Percentiles rank a stretch among this genome's conserved stretches.
These are phyloP conservation scores for Halcyon malimbica DNA, from an alignment of 2,113 vertebrate genomes.

Conservation along the genomic window DNA sequence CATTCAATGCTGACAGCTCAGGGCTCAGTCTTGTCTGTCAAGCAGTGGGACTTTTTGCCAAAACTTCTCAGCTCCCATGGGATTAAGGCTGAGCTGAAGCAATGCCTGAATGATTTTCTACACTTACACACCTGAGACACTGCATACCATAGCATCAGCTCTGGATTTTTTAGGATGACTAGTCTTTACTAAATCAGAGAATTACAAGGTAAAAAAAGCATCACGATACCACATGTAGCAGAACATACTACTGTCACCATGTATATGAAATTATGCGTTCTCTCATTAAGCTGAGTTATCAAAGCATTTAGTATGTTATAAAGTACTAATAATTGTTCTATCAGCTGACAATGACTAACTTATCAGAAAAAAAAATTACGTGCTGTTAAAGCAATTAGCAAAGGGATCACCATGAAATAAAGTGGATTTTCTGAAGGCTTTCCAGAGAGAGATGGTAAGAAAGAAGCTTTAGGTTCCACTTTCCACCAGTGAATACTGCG, in stretches of 20 bases:
- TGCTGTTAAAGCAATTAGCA: conserved; percentile 6
- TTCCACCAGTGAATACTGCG: neutral
- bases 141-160: neutral
- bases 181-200: neutral
- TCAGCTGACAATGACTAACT: conserved; percentile 4
- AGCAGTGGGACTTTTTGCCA: neutral
- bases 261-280: neutral
- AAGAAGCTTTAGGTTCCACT: neutral
- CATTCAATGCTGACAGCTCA: neutral
- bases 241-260: neutral
- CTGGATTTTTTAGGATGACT: neutral
- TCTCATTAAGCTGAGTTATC: neutral
- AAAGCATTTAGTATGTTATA: neutral
- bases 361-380: neutral
- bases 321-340: neutral
- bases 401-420: neutral
- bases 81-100: neutral
- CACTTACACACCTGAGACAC: neutral
- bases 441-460: neutral
- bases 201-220: neutral
- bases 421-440: conserved; percentile 1
- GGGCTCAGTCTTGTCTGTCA: neutral
- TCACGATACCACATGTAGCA: neutral
- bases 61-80: neutral
- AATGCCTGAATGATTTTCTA: neutral